These are phyloP conservation scores for Orgyia antiqua DNA, from an alignment of 2,888 invertebrate species.

Conservation along the genomic window DNA sequence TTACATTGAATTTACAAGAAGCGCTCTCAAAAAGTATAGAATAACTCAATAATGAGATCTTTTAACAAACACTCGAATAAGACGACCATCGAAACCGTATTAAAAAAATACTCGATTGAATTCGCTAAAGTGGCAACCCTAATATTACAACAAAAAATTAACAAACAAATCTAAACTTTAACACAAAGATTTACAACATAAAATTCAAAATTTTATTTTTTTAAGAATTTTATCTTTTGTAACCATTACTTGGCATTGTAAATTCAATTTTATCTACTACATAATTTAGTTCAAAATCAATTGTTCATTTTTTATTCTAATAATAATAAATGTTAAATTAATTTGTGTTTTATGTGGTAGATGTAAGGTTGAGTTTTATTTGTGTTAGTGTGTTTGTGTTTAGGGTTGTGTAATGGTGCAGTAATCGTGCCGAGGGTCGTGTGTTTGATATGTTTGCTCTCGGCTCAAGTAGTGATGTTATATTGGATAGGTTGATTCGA, in stretches of 20 bases:
- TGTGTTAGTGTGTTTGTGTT: constrained; percentile 10
- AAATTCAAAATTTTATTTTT: constrained; percentile 1
- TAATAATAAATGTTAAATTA: constrained; percentile 4
- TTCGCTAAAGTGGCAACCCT: constrained; percentile 22
- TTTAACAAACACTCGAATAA: constrained; percentile 11
- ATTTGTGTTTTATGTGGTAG: not conserved
- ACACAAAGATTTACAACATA: not conserved
- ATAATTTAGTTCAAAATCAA: constrained; percentile 1
- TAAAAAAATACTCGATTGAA: constrained; percentile 42
- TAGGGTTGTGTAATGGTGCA: constrained; percentile 48
- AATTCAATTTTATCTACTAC: constrained; percentile 7
- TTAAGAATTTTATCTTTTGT: not conserved
- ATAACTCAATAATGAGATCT: constrained; percentile 32
- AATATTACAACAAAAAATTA: constrained; percentile 7
- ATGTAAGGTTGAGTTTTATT: constrained; percentile 22
- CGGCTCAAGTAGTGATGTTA: constrained; percentile 9
- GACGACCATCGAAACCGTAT: constrained; percentile 43
- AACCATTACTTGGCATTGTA: constrained; percentile 3
- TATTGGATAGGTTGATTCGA: constrained; percentile 10
- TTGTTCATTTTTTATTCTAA: constrained; percentile 1
- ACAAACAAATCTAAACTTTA: constrained; percentile 2
- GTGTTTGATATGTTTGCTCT: constrained; percentile 56
- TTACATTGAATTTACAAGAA: constrained; percentile 8
- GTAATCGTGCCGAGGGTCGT: constrained; percentile 54
- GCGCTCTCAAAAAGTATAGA: constrained; percentile 27